These are phyloP conservation scores for Hyalella azteca DNA, from an alignment of 2,888 invertebrate species.

Conservation along the genomic window DNA sequence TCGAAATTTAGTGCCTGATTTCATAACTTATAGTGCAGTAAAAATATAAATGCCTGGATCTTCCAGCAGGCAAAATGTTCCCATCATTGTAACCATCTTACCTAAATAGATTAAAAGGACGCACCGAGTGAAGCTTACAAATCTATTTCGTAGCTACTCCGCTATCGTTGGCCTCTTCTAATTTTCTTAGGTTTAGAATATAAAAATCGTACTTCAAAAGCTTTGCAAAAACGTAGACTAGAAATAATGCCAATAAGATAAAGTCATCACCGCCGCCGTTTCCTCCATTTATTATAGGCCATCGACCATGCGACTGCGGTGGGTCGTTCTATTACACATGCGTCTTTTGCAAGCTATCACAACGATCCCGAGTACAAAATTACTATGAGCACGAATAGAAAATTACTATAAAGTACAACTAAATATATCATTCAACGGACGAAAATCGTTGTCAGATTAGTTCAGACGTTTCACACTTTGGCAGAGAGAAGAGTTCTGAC, in stretches of 20 bases:
- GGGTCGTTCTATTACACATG: neutral
- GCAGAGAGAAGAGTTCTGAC: no score
- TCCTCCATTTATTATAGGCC: conserved; percentile 19
- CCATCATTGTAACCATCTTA: no score
- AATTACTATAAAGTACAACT: neutral
- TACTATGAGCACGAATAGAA: no score
- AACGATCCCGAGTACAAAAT: neutral
- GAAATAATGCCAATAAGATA: conserved; percentile 18
- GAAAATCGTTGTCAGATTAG: neutral
- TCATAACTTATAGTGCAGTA: no score
- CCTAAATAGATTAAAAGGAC: no score
- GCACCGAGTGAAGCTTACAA: no score
- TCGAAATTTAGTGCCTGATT: no score
- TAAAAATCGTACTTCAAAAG: conserved; percentile 29
- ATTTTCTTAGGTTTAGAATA: conserved; percentile 12
- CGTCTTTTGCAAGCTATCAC: neutral
- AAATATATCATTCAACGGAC: conserved; percentile 6
- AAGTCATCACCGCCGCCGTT: neutral
- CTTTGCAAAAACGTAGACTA: conserved; percentile 26
- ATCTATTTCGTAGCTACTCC: neutral
- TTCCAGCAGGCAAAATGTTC: no score
- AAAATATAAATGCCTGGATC: no score
- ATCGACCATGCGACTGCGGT: neutral
- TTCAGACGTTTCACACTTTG: neutral
- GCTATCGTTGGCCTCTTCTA: conserved; percentile 5